Percentiles rank a stretch among this genome's conserved stretches.
Evolutionary conservation across 2,113 vertebrate genomes (phyloP).

Genomic region (Anser brachyrhynchus): DNA sequence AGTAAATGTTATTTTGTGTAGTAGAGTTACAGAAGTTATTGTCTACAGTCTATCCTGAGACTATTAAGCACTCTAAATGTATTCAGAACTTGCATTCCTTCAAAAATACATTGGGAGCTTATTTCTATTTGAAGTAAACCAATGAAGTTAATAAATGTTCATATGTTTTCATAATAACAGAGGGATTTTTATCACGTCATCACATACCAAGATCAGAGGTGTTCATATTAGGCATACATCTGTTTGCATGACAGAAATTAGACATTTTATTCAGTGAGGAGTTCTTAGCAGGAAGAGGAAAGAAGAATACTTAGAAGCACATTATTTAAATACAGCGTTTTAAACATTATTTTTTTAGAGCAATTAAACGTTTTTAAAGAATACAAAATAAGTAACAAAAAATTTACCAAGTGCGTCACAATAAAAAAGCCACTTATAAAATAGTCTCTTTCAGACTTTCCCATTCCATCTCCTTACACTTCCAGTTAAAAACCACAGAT

Average conservation of each 20-base stretch:
- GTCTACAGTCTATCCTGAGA: not conserved
- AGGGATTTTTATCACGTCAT: not conserved
- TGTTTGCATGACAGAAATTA: not conserved
- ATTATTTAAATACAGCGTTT: not conserved
- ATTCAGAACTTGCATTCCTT: not conserved
- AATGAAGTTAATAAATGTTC: not conserved
- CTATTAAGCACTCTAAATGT: not conserved
- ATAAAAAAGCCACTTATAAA: not conserved
- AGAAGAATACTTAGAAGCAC: not conserved
- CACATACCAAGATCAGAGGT: not conserved
- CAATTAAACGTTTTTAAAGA: not conserved
- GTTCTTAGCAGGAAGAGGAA: rapidly evolving
- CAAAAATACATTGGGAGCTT: not conserved
- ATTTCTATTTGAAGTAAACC: not conserved
- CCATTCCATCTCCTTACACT: not conserved
- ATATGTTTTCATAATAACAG: not conserved
- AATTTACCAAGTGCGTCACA: not conserved
- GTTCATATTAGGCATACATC: not conserved
- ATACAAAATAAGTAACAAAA: not conserved
- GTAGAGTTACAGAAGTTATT: not conserved
- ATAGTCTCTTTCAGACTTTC: not conserved
- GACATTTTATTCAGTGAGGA: rapidly evolving
- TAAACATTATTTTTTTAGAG: not conserved
- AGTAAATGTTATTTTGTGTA: not conserved
- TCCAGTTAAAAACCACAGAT: not conserved